These are phyloP conservation scores for Linnaemya tessellans DNA, from an alignment of 2,888 invertebrate genomes.

Conservation along the genomic window DNA sequence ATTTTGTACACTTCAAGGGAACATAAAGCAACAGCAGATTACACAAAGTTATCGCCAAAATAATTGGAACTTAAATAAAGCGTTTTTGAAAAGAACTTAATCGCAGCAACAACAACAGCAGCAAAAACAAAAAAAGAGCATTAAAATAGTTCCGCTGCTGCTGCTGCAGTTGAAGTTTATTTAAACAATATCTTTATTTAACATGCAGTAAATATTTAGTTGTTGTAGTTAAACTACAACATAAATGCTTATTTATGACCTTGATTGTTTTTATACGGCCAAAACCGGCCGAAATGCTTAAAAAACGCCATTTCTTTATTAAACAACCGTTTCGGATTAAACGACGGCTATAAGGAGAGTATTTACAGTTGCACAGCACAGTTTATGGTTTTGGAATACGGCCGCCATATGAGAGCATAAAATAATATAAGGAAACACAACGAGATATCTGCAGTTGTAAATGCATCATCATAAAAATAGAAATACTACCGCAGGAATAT, in stretches of 20 bases:
- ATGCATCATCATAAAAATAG: conserved; percentile 25
- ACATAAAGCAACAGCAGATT: conserved; percentile 37
- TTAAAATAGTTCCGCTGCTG: conserved; percentile 21
- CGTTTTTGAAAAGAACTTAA: conserved; percentile 31
- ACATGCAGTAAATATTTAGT: conserved; percentile 32
- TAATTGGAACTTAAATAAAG: conserved; percentile 52
- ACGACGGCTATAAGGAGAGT: neutral
- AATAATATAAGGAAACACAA: neutral
- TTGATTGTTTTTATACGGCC: neutral
- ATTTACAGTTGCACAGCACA: neutral
- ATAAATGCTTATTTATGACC: conserved; percentile 33
- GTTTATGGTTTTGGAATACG: conserved; percentile 20
- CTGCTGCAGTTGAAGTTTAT: conserved; percentile 11
- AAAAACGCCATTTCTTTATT: conserved; percentile 21
- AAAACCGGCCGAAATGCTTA: neutral
- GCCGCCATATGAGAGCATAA: neutral
- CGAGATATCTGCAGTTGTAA: conserved; percentile 37
- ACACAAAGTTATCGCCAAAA: conserved; percentile 77
- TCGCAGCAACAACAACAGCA: neutral
- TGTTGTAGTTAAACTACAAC: conserved; percentile 5
- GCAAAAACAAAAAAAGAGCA: neutral
- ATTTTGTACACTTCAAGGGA: neutral
- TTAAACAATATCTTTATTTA: neutral
- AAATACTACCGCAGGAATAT: neutral
- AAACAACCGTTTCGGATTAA: neutral